A percentile compares a stretch with the other conserved stretches of the same genome.
Evolutionary conservation across 2,888 invertebrate species (phyloP).

Genomic region (Pasiphila rectangulata): DNA sequence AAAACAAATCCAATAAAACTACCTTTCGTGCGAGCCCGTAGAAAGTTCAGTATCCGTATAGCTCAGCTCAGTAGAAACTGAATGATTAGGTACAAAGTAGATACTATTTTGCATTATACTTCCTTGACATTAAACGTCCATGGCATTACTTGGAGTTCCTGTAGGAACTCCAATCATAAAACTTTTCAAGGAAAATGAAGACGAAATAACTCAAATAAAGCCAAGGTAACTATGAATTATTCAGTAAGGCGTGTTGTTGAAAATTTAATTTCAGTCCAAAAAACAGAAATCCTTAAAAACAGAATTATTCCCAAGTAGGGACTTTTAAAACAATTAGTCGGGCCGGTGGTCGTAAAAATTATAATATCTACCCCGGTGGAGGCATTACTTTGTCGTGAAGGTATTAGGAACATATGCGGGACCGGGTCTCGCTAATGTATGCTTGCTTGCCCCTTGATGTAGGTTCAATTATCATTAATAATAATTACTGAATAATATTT

Average conservation of each 20-base stretch:
- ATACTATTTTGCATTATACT: too few species aligned
- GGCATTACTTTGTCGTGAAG: constrained; percentile 41
- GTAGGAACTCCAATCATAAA: background rate
- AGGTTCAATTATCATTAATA: constrained; percentile 11
- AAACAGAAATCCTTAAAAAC: constrained; percentile 16
- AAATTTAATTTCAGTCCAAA: constrained; percentile 16
- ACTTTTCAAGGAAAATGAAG: background rate
- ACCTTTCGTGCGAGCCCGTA: too few species aligned
- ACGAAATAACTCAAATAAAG: background rate
- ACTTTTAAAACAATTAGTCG: constrained; percentile 37
- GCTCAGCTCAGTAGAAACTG: too few species aligned
- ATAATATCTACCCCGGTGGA: constrained; percentile 35
- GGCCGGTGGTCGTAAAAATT: constrained; percentile 38
- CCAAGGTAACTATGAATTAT: constrained; percentile 3
- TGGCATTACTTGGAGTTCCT: too few species aligned
- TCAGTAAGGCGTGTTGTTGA: constrained; percentile 6
- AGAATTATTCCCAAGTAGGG: constrained; percentile 28
- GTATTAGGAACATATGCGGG: constrained; percentile 43
- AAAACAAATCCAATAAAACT: too few species aligned
- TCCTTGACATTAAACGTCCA: too few species aligned
- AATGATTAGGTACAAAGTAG: too few species aligned
- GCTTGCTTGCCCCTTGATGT: constrained; percentile 32
- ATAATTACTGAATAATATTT: background rate
- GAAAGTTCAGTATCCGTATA: too few species aligned
- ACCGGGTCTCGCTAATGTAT: constrained; percentile 42